Conservation (phyloP, 2,888 invertebrate species). For the Flabesymbios commensalis region DNA sequence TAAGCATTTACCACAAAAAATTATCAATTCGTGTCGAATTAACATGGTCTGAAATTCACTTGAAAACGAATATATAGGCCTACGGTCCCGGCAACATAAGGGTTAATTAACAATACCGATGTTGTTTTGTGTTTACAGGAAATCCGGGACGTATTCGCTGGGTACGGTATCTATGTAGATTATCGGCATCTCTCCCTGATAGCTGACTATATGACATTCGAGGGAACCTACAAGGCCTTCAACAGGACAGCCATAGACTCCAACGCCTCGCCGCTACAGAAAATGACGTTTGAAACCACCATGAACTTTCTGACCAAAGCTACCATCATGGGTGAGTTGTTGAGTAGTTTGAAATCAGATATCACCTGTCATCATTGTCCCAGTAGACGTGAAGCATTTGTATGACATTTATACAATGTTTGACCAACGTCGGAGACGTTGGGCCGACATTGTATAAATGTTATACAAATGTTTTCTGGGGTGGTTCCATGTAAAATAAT, state of each 20-base stretch:
- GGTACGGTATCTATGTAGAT: conserved; percentile 95
- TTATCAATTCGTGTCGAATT: no score
- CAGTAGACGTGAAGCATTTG: neutral
- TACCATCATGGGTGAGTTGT: conserved; percentile 68
- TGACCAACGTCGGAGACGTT: no score
- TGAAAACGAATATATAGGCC: no score
- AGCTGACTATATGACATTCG: conserved; percentile 97
- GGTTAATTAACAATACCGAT: no score
- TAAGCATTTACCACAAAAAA: no score
- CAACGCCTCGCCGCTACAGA: conserved; percentile 91
- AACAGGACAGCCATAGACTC: conserved; percentile 88
- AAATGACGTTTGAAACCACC: conserved; percentile 97
- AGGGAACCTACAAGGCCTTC: conserved; percentile 86
- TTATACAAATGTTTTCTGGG: no score
- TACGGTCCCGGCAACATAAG: no score
- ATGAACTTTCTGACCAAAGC: conserved; percentile 82
- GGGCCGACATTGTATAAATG: no score
- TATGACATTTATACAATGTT: no score
- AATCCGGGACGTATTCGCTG: conserved; percentile 93
- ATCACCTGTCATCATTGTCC: neutral
- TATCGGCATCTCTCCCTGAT: conserved; percentile 88
- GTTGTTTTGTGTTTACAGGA: conserved; percentile 69
- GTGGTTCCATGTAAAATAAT: neutral
- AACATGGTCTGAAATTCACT: no score
- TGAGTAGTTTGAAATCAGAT: neutral